A percentile compares a stretch with the other conserved stretches of the same genome.
These are phyloP conservation scores for Epizoanthus illoricatus DNA, from an alignment of 92 coral and sea anemone species.

Conservation along the genomic window DNA sequence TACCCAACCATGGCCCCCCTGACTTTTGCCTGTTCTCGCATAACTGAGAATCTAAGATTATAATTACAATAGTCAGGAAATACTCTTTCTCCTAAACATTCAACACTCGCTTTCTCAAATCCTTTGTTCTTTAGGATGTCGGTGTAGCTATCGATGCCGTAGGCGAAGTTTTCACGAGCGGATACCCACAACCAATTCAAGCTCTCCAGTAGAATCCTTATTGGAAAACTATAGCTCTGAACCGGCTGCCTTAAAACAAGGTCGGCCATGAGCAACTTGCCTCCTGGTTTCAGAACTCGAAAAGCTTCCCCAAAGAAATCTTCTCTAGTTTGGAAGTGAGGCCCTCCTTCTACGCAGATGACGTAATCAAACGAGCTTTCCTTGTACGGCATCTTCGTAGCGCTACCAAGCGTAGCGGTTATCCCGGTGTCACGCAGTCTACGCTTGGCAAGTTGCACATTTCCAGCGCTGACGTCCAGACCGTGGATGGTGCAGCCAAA, in stretches of 20 bases:
- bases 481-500: conserved; percentile 37
- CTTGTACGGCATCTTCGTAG: conserved; percentile 45
- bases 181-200: conserved; percentile 28
- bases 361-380: conserved; percentile 49
- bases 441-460: conserved; percentile 40
- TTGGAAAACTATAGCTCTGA: conserved; percentile 12
- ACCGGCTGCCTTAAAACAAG: conserved; percentile 10
- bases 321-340: conserved; percentile 47
- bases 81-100: conserved; percentile 50
- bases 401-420: conserved; percentile 48
- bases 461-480: conserved; percentile 46
- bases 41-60: conserved; percentile 31
- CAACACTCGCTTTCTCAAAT: conserved; percentile 19
- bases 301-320: conserved; percentile 52
- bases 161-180: conserved; percentile 13
- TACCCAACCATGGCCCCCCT: conserved; percentile 51
- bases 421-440: conserved; percentile 56
- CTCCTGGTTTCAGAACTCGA: conserved; percentile 63
- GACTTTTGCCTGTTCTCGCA: conserved; percentile 53
- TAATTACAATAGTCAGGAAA: conserved; percentile 47
- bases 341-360: conserved; percentile 56
- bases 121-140: neutral
- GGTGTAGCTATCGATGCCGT: conserved; percentile 35
- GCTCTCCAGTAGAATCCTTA: neutral
- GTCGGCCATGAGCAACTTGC: conserved; percentile 50